Evolutionary conservation across 2,888 invertebrate genomes (phyloP).

Genomic region (Drosophila anomelani): DNA sequence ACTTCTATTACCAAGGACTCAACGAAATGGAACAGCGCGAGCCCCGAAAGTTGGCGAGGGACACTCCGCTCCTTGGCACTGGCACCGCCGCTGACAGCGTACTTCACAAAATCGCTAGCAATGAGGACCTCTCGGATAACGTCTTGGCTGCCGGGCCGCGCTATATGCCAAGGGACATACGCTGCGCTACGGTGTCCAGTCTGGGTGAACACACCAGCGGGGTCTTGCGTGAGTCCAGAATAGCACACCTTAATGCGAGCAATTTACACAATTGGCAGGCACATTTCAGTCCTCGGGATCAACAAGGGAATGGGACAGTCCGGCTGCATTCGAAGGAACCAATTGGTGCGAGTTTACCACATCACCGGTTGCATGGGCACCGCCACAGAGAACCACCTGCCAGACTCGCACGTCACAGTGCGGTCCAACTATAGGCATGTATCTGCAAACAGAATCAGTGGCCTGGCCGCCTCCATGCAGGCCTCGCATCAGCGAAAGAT

Average conservation of each 20-base stretch:
- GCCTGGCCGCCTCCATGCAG: conserved; percentile 91
- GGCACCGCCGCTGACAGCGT: conserved; percentile 86
- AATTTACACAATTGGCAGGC: neutral
- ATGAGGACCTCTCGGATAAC: conserved; percentile 89
- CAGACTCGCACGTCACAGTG: conserved; percentile 89
- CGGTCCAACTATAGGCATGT: conserved; percentile 90
- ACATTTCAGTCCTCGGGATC: conserved; percentile 88
- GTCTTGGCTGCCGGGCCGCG: conserved; percentile 91
- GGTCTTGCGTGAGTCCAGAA: conserved; percentile 87
- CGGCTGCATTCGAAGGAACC: conserved; percentile 86
- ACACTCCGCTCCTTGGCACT: conserved; percentile 87
- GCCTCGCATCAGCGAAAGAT: conserved; percentile 94
- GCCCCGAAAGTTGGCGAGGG: conserved; percentile 83
- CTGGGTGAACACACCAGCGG: conserved; percentile 90
- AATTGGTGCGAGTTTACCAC: conserved; percentile 89
- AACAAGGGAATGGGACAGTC: conserved; percentile 88
- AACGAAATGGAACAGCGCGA: conserved; percentile 89
- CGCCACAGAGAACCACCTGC: conserved; percentile 90
- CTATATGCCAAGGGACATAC: conserved; percentile 89
- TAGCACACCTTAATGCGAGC: neutral
- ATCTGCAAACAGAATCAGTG: conserved; percentile 89
- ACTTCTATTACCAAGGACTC: conserved; percentile 86
- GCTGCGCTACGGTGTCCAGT: conserved; percentile 87
- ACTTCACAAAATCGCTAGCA: conserved; percentile 86
- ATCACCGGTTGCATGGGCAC: conserved; percentile 91